Evolutionary conservation across 2,888 invertebrate genomes (phyloP).

Genomic region (Embidobia sp.): DNA sequence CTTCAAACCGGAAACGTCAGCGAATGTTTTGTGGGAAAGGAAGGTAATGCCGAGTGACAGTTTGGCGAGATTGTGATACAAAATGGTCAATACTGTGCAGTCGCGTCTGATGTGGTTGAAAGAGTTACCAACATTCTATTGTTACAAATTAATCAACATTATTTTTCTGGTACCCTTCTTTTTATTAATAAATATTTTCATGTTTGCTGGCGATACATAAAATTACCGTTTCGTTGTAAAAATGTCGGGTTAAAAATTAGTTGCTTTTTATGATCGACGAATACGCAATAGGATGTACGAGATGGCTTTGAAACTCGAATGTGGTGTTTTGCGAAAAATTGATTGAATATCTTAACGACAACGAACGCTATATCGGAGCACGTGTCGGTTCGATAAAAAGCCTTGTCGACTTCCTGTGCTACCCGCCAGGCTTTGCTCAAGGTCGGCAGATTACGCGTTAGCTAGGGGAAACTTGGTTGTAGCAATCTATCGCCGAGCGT

Average conservation of each 20-base stretch:
- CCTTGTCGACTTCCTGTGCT: slow-evolving; percentile 81
- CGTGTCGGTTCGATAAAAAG: slow-evolving; percentile 75
- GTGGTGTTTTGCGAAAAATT: slow-evolving; percentile 58
- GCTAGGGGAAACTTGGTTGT: slow-evolving; percentile 66
- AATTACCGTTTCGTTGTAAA: too few relatives aligned
- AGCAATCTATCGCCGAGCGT: slow-evolving; percentile 62
- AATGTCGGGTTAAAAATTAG: too few relatives aligned
- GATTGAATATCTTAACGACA: slow-evolving; percentile 53
- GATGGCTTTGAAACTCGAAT: not conserved
- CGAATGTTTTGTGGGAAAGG: slow-evolving; percentile 57
- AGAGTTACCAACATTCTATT: too few relatives aligned
- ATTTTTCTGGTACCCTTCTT: too few relatives aligned
- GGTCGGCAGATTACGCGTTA: slow-evolving; percentile 76
- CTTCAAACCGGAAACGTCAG: slow-evolving; percentile 47
- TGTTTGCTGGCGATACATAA: too few relatives aligned
- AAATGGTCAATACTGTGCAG: slow-evolving; percentile 23
- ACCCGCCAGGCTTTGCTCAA: slow-evolving; percentile 78
- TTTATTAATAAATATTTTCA: too few relatives aligned
- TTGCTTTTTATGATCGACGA: too few relatives aligned
- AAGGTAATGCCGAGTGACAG: slow-evolving; percentile 42
- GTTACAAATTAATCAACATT: too few relatives aligned
- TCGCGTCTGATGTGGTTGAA: not conserved
- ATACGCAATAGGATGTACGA: too few relatives aligned
- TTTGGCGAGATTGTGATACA: slow-evolving; percentile 30
- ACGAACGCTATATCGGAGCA: slow-evolving; percentile 62